Base-by-base conservation (phyloP, 2,888 invertebrate genomes). In the Euproctis similis region DNA sequence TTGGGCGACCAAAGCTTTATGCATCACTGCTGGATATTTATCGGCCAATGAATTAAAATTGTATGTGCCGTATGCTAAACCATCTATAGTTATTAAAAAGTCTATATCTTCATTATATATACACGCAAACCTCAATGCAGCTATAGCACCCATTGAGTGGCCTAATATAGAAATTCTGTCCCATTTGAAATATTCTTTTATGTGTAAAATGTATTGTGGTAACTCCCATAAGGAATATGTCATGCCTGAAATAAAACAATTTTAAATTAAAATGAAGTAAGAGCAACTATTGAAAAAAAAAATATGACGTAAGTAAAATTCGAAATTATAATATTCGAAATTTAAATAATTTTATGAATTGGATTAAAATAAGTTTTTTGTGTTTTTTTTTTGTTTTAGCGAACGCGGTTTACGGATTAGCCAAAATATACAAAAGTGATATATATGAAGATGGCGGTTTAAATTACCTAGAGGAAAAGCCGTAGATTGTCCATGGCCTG, bases 401-500 rank as follows among this genome's bases (percentile, higher is more conserved):
- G n/a, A n/a, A n/a, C n/a, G n/a, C n/a, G n/a, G n/a, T n/a, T n/a
- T n/a, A n/a, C n/a, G 4, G 4, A 16, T 5, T 5, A 16, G 16
- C 16, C 7, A 16, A 16, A 4, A 4, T 16, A 16, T 16, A 5
- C 4, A 5, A 16, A 4, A 4, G 16, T 16, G 4, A 16, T 4
- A 5, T 9, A 33, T 11, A 18, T 12, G 30, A 20, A 19, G 8
- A 31, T 20, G 25, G 11, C 11, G 7, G 13, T 24, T 10, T 10
- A 26, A 22, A 41, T 21, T 56, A 80, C 92, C 92, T 28, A 73
- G 60, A 1, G 92, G 91, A 29, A 89, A 61, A 80, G 88, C 88
- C 0, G 90, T 89, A 0, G 92, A 92, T 1, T 85, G 50, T 0
- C 93, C 93, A 64, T 92, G 91, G 0, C 92, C 91, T 1, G 90